Evolutionary conservation across 2,113 vertebrate species (phyloP).

Genomic region (Tupaia tana): DNA sequence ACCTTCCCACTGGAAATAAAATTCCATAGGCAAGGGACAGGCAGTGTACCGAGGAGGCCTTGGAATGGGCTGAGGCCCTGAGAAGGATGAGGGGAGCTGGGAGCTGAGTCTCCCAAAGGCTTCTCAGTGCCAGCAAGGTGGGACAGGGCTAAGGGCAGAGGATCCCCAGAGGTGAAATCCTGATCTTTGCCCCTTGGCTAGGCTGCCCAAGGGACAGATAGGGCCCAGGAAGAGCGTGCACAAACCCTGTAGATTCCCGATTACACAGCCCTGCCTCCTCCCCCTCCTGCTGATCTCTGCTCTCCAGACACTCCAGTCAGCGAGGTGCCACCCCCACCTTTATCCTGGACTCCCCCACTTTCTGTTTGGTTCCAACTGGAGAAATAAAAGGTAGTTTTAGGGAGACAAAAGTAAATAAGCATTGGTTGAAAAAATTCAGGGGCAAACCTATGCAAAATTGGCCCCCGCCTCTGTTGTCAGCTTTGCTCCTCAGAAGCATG

Average conservation of each 20-base stretch:
- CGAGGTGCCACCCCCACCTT: neutral
- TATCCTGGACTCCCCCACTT: rapidly evolving
- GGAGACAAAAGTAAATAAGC: slow-evolving; percentile 24
- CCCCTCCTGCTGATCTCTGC: neutral
- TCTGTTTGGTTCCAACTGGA: neutral
- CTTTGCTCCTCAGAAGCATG: neutral
- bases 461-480: neutral
- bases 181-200: neutral
- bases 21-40: neutral
- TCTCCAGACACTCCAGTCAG: neutral
- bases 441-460: neutral
- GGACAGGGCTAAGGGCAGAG: neutral
- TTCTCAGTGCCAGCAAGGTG: neutral
- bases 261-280: neutral
- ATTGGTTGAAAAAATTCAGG: neutral
- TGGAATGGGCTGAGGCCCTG: neutral
- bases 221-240: neutral
- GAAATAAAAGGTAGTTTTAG: slow-evolving; percentile 1
- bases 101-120: neutral
- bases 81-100: neutral
- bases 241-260: too few species aligned
- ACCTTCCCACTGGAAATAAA: neutral
- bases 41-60: neutral
- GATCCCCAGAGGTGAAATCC: neutral
- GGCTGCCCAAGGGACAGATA: rapidly evolving